phyloP scores from a whole-genome alignment of 2,797 vertebrate species.

The Periparus ater region DNA sequence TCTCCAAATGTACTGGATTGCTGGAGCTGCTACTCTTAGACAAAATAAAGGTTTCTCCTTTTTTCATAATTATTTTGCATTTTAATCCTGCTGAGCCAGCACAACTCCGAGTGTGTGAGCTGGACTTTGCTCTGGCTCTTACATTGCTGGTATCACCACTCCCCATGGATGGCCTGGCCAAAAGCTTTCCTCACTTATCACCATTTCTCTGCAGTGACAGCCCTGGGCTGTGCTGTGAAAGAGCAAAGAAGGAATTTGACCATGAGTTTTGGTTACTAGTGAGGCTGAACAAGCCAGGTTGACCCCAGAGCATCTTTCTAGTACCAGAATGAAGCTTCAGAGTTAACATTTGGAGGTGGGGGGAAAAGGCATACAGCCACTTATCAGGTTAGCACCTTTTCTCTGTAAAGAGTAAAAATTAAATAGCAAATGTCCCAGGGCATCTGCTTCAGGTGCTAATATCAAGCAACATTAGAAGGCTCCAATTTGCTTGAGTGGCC shows the following conservation, averaged over 20 bases:
- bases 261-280: not conserved
- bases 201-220: not conserved
- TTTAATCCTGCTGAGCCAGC: not conserved
- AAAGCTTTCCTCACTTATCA: not conserved
- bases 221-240: not conserved
- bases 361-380: accelerated
- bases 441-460: not conserved
- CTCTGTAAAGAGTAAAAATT: not conserved
- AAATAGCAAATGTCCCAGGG: not conserved
- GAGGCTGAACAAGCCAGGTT: not conserved
- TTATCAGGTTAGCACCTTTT: not conserved
- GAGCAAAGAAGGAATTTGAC: not conserved
- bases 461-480: not conserved
- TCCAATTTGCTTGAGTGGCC: not conserved
- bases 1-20: not conserved
- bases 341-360: not conserved
- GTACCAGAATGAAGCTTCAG: not conserved
- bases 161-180: not conserved
- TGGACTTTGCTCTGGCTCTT: not conserved
- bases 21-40: not conserved
- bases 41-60: not conserved
- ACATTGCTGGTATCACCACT: not conserved
- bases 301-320: not conserved
- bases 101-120: not conserved
- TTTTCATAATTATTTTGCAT: not conserved